Conservation (phyloP, 2,113 vertebrate genomes). For the Rhinoderma darwinii region DNA sequence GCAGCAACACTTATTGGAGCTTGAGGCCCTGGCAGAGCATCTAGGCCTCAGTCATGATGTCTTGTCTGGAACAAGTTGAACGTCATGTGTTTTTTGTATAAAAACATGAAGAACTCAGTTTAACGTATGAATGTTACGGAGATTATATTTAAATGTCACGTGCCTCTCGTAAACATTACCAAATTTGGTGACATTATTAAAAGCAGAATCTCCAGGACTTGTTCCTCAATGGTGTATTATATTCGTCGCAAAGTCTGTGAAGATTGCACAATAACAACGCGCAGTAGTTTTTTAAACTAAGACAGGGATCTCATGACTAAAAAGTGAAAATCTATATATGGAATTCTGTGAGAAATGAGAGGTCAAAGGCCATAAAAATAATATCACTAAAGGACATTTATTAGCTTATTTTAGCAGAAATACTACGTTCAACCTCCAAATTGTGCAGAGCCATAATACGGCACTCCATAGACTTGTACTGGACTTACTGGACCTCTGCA, state of each 20-base stretch:
- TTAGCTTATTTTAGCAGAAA: too few relatives aligned
- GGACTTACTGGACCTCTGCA: too few relatives aligned
- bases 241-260: background rate
- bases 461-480: too few relatives aligned
- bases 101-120: background rate
- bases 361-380: too few relatives aligned
- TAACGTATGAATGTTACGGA: background rate
- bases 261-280: background rate
- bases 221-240: background rate
- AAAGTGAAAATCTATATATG: background rate
- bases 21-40: conserved; percentile 36
- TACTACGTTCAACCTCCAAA: too few relatives aligned
- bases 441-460: too few relatives aligned
- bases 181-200: background rate
- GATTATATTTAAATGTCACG: background rate
- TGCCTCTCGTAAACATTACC: background rate
- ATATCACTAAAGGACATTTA: too few relatives aligned
- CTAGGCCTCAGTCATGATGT: conserved; percentile 40
- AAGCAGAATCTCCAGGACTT: background rate
- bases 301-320: too few relatives aligned
- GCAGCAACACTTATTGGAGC: conserved; percentile 35
- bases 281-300: too few relatives aligned
- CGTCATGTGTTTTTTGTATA: background rate
- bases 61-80: conserved; percentile 22
- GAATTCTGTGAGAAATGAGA: background rate